A percentile compares a stretch with the other conserved stretches of the same genome.
Evolutionary conservation across 2,888 invertebrate genomes (phyloP).

Genomic region (Desoria tigrina): DNA sequence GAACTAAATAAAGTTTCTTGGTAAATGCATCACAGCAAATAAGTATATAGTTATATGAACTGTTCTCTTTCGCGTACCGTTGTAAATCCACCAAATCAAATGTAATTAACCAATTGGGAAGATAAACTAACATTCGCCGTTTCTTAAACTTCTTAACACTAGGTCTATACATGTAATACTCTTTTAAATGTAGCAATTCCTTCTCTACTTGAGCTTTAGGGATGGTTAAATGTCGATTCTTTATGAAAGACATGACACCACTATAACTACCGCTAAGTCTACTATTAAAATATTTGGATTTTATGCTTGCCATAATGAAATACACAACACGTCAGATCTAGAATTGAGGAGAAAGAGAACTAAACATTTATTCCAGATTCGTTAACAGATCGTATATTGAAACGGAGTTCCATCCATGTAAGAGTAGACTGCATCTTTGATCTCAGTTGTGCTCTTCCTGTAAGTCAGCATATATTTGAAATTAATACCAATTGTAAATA

Average conservation of each 20-base stretch:
- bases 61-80: constrained; percentile 4
- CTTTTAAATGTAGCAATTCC: constrained; percentile 4
- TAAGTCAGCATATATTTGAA: no score
- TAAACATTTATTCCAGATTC: no score
- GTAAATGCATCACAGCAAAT: neutral
- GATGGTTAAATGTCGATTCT: neutral
- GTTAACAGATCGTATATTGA: no score
- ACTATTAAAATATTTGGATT: constrained; percentile 6
- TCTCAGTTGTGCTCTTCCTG: no score
- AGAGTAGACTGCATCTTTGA: no score
- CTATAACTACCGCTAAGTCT: constrained; percentile 3
- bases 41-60: constrained; percentile 8
- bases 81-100: constrained; percentile 13
- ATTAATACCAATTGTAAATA: no score
- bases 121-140: neutral
- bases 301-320: constrained; percentile 1
- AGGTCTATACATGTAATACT: constrained; percentile 16
- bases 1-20: neutral
- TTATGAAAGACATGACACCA: neutral
- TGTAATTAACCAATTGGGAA: constrained; percentile 9
- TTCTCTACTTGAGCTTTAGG: constrained; percentile 7
- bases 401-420: no score
- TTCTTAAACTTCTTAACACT: constrained; percentile 4
- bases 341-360: no score
- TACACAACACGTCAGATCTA: no score